Percentiles rank a stretch among this genome's conserved stretches.
Conservation (phyloP, 2,888 invertebrate species). For the Tanypteryx hageni region DNA sequence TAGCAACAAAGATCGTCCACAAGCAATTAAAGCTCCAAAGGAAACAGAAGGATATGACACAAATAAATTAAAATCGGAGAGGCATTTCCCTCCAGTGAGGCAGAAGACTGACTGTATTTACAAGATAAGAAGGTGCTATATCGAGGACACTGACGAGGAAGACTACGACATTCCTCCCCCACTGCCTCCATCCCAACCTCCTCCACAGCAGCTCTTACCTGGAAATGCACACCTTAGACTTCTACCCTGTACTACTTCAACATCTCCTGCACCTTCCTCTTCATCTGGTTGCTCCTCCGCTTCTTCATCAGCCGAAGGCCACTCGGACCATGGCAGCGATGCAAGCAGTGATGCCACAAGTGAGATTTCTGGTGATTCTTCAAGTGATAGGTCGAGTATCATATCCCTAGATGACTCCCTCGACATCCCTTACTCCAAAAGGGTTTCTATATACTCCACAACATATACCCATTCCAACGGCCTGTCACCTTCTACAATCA, state of each 20-base stretch:
- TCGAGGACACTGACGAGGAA: slow-evolving; percentile 67
- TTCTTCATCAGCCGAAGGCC: slow-evolving; percentile 69
- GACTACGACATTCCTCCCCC: slow-evolving; percentile 64
- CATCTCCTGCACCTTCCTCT: slow-evolving; percentile 65
- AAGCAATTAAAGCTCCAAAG: slow-evolving; percentile 6
- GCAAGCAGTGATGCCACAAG: slow-evolving; percentile 76
- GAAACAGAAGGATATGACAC: not conserved
- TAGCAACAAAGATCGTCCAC: not conserved
- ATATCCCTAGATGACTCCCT: slow-evolving; percentile 76
- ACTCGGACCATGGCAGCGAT: slow-evolving; percentile 71
- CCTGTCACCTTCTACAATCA: slow-evolving; percentile 8
- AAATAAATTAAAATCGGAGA: not conserved
- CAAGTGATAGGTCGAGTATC: slow-evolving; percentile 76
- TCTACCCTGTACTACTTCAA: slow-evolving; percentile 52
- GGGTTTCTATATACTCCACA: slow-evolving; percentile 38
- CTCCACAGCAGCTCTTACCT: slow-evolving; percentile 56
- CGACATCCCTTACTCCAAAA: slow-evolving; percentile 70
- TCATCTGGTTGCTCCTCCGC: slow-evolving; percentile 66
- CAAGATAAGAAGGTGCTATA: slow-evolving; percentile 67
- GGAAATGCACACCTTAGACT: not conserved
- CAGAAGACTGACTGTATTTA: slow-evolving; percentile 66
- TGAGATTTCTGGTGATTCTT: slow-evolving; percentile 77
- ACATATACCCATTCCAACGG: not conserved
- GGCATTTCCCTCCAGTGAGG: slow-evolving; percentile 3
- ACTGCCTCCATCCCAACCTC: slow-evolving; percentile 62